Percentiles rank a stretch among this genome's conserved stretches.
These are phyloP conservation scores for Phortica okadai DNA, from an alignment of 2,888 invertebrate species.

Conservation along the genomic window DNA sequence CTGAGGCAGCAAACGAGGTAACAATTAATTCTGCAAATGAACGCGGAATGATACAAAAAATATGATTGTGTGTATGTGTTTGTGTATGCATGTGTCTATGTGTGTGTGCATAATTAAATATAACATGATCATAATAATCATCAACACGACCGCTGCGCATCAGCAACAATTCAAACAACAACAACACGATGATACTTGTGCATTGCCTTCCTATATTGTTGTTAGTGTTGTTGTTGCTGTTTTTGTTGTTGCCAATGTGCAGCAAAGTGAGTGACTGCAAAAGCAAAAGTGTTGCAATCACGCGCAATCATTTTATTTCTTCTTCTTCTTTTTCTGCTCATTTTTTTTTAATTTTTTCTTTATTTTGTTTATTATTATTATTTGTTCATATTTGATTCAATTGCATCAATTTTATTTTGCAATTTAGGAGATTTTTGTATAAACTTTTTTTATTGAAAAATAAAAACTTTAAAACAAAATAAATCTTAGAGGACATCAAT, in stretches of 20 bases:
- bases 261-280: not conserved
- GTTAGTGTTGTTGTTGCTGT: not conserved
- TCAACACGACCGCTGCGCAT: not conserved
- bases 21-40: not conserved
- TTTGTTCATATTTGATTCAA: too few species aligned
- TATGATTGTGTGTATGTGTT: too few species aligned
- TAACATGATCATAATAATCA: too few species aligned
- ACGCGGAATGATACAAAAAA: not conserved
- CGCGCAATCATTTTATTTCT: not conserved
- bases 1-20: slow-evolving; percentile 56
- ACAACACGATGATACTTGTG: not conserved
- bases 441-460: too few species aligned
- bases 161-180: not conserved
- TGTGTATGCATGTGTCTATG: too few species aligned
- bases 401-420: too few species aligned
- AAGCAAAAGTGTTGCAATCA: slow-evolving; percentile 1
- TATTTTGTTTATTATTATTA: not conserved
- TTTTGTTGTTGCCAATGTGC: not conserved
- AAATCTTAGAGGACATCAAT: too few species aligned
- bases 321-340: not conserved
- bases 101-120: too few species aligned
- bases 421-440: too few species aligned
- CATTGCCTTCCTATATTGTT: not conserved
- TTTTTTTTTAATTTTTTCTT: not conserved
- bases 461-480: too few species aligned